A percentile compares a stretch with the other conserved stretches of the same genome.
phyloP scores from a whole-genome alignment of 1,140 invertebrate species.

The Sycobia sp. region DNA sequence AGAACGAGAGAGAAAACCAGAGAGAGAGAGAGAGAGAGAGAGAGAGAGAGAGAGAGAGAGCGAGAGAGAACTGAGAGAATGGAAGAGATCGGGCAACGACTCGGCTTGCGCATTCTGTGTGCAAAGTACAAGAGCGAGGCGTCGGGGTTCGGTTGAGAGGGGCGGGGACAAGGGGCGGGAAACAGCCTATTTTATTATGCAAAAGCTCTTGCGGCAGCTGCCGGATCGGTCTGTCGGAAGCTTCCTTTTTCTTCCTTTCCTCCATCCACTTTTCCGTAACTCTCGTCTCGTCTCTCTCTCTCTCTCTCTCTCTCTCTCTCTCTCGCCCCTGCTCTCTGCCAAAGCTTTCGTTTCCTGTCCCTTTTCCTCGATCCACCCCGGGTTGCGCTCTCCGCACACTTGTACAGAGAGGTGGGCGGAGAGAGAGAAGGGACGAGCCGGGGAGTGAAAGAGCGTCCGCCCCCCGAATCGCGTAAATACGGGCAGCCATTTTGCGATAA shows the following conservation, averaged over 20 bases:
- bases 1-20: too few relatives aligned
- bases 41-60: too few relatives aligned
- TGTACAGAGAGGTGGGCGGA: neutral
- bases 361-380: neutral
- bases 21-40: too few relatives aligned
- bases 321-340: neutral
- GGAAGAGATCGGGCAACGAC: too few relatives aligned
- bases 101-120: too few relatives aligned
- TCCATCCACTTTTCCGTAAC: neutral
- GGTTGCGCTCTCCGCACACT: neutral
- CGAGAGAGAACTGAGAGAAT: too few relatives aligned
- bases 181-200: constrained; percentile 62
- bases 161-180: constrained; percentile 26
- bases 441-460: constrained; percentile 56
- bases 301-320: neutral
- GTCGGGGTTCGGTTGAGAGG: constrained; percentile 12
- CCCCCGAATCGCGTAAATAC: constrained; percentile 59
- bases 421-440: constrained; percentile 19
- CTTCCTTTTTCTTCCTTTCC: neutral
- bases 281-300: neutral
- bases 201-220: constrained; percentile 61
- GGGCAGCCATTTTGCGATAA: constrained; percentile 63
- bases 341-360: too few relatives aligned
- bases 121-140: constrained; percentile 15
- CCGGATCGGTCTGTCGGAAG: constrained; percentile 48